Conservation (phyloP, 2,888 invertebrate genomes). For the Mimachlamys varia region DNA sequence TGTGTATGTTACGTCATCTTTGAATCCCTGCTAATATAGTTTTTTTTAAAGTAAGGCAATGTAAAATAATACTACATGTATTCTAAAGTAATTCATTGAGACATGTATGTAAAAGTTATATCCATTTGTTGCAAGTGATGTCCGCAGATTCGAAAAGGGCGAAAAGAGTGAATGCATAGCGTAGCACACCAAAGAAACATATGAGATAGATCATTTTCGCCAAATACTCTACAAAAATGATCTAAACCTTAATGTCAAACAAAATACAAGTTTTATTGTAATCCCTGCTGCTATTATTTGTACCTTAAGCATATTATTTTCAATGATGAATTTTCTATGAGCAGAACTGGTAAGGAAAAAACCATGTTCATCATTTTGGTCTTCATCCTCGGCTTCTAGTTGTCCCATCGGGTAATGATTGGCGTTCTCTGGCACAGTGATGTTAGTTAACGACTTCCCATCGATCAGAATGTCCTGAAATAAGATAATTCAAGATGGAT, state of each 20-base stretch:
- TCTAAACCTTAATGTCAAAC: no score
- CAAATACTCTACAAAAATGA: no score
- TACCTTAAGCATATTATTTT: conserved; percentile 55
- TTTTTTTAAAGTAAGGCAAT: background rate
- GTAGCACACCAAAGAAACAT: no score
- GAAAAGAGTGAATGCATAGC: no score
- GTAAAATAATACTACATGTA: no score
- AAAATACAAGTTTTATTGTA: background rate
- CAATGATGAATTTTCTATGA: conserved; percentile 55
- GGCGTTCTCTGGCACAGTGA: conserved; percentile 55
- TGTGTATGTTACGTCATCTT: background rate
- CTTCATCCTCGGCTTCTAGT: conserved; percentile 61
- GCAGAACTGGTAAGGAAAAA: conserved; percentile 57
- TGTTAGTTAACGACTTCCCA: conserved; percentile 30
- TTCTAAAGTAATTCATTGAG: no score
- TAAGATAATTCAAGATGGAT: no score
- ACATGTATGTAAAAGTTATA: no score
- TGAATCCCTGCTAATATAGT: background rate
- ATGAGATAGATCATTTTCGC: no score
- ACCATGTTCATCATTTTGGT: conserved; percentile 54
- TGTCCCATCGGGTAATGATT: conserved; percentile 48
- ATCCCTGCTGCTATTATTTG: background rate
- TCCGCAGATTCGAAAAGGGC: no score
- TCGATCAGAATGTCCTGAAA: conserved; percentile 55
- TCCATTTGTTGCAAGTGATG: no score